Evolutionary conservation across 2,113 vertebrate genomes (phyloP), one percentile per base, ranked within the genome.

Genomic region (Marmota flaviventris): DNA sequence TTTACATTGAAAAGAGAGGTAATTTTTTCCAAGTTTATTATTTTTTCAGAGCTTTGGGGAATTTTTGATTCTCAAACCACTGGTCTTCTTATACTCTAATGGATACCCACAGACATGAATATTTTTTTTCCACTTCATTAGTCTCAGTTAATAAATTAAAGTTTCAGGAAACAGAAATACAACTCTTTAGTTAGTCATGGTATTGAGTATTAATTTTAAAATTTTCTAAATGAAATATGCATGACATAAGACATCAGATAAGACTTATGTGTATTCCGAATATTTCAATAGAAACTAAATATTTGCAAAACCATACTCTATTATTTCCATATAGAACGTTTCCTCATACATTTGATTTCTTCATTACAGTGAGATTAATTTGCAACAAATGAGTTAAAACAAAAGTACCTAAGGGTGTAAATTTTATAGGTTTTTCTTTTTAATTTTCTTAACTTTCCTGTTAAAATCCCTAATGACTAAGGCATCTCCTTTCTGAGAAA

Each of bases 161-260:
- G 9, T n/a, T 87, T 77, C 51, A 92, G 45, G 18, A 88, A 79
- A 32, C 32, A 85, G 17, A 6, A 67, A 1, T 56, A 89, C 29
- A 96, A 73, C 63, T 84, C 70, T 58, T 85, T 16, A 58, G 0
- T 72, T 11, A 85, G 37, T 89, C 10, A 39, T 37, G 7, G n/a
- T 78, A 85, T 18, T 79, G 18, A 39, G 13, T 53, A 85, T 73
- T 73, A 95, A 85, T 75, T 42, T 72, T 73, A 56, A 93, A 85
- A 72, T 18, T 17, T 37, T 81, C 70, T 73, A 85, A 92, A 85
- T 73, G 45, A 73, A 79, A 10, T 24, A 39, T 10, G 37, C 42
- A 14, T 73, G 72, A 58, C 32, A 2, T 73, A 76, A 48, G 2
- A 63, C 8, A 63, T 27, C 24, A 63, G 61, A 63, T 63, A 63